Percentiles rank a stretch among this genome's conserved stretches.
Conservation (phyloP, 2,113 vertebrate genomes). For the Columba janthina region DNA sequence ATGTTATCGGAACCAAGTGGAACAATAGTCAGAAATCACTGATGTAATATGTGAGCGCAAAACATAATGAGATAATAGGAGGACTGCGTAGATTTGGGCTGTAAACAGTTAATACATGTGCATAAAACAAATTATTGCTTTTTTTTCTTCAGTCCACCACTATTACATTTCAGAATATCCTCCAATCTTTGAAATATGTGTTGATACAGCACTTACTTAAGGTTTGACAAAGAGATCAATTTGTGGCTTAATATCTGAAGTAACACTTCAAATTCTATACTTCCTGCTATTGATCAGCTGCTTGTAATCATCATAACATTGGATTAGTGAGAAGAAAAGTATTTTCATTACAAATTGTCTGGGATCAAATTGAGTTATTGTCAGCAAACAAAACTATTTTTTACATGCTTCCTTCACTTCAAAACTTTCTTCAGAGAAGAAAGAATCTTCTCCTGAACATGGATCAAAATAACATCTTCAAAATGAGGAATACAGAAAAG, state of each 20-base stretch:
- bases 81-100: background rate
- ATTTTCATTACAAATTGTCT: constrained; percentile 11
- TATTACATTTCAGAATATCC: background rate
- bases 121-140: background rate
- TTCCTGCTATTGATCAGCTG: constrained; percentile 24
- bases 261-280: background rate
- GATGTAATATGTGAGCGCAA: background rate
- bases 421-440: background rate
- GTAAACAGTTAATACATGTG: background rate
- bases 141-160: background rate
- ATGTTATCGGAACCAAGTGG: background rate
- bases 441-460: background rate
- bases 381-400: background rate
- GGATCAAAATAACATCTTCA: background rate
- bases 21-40: background rate
- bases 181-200: background rate
- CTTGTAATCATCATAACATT: constrained; percentile 14
- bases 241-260: constrained; percentile 40
- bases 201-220: constrained; percentile 24
- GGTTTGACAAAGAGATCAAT: constrained; percentile 48
- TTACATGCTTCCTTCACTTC: background rate
- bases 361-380: background rate
- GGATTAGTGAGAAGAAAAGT: constrained; percentile 4
- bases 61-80: background rate
- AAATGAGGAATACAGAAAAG: background rate